Evolutionary conservation across 2,797 vertebrate species (phyloP).

Genomic region (Natrix natrix): DNA sequence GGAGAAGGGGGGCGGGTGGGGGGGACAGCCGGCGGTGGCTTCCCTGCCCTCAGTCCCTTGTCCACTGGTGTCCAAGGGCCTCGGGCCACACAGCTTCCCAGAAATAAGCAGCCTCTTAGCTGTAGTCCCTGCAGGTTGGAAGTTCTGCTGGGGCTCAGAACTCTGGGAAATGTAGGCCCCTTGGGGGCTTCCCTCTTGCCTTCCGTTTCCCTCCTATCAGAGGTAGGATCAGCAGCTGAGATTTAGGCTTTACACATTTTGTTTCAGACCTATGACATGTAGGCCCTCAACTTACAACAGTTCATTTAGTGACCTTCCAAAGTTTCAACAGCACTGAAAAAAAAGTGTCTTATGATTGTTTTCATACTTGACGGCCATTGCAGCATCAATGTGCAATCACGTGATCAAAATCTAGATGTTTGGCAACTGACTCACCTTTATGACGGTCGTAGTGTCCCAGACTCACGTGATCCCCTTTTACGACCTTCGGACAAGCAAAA

Average conservation of each 20-base stretch:
- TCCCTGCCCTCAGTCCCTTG: too few species aligned
- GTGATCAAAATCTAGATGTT: not conserved
- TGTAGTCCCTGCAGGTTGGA: not conserved
- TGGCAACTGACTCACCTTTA: not conserved
- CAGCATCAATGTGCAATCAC: not conserved
- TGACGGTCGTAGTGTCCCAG: too few species aligned
- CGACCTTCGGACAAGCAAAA: not conserved
- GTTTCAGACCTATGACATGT: accelerated
- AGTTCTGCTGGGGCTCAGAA: too few species aligned
- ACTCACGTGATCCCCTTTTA: not conserved
- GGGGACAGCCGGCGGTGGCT: too few species aligned
- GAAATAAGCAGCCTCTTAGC: not conserved
- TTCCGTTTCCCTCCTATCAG: not conserved
- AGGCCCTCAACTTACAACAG: not conserved
- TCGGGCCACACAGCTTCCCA: not conserved
- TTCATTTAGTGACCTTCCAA: accelerated
- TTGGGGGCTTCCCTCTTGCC: not conserved
- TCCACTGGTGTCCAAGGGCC: not conserved
- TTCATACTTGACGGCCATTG: not conserved
- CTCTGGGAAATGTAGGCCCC: not conserved
- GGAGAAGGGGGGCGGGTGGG: not conserved
- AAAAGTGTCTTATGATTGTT: not conserved
- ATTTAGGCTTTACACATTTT: too few species aligned
- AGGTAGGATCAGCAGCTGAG: not conserved
- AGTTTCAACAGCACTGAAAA: not conserved